phyloP scores from a whole-genome alignment of 2,113 vertebrate genomes.

The Pyrgilauda ruficollis region DNA sequence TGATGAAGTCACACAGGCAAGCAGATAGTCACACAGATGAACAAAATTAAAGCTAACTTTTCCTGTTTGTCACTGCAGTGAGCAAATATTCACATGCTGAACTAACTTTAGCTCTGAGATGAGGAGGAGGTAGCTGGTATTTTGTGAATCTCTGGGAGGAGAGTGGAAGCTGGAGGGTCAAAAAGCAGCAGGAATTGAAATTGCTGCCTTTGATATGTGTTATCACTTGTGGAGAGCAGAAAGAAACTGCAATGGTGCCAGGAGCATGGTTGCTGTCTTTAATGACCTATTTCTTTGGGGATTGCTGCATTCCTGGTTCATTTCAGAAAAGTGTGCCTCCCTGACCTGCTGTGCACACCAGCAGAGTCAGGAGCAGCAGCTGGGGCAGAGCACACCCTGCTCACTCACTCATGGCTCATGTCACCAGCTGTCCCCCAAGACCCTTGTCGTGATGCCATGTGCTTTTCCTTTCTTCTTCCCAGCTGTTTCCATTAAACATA shows the following conservation, averaged over 20 bases:
- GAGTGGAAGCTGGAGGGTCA: background rate
- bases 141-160: background rate
- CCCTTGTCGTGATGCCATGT: accelerated
- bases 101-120: background rate
- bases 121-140: background rate
- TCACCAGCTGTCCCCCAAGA: accelerated
- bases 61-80: background rate
- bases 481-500: background rate
- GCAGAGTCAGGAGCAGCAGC: accelerated
- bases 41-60: background rate
- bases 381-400: background rate
- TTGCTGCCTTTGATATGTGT: background rate
- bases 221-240: background rate
- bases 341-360: background rate
- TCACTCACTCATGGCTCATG: accelerated
- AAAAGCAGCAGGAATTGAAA: background rate
- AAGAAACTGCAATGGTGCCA: background rate
- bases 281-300: background rate
- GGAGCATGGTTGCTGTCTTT: background rate
- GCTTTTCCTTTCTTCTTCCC: background rate
- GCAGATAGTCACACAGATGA: background rate
- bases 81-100: background rate
- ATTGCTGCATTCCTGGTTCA: background rate
- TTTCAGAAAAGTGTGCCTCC: background rate
- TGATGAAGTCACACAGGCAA: background rate